A percentile compares a stretch with the other conserved stretches of the same genome.
Conservation (phyloP, 2,797 vertebrate genomes). For the Arnoldichthys spilopterus region DNA sequence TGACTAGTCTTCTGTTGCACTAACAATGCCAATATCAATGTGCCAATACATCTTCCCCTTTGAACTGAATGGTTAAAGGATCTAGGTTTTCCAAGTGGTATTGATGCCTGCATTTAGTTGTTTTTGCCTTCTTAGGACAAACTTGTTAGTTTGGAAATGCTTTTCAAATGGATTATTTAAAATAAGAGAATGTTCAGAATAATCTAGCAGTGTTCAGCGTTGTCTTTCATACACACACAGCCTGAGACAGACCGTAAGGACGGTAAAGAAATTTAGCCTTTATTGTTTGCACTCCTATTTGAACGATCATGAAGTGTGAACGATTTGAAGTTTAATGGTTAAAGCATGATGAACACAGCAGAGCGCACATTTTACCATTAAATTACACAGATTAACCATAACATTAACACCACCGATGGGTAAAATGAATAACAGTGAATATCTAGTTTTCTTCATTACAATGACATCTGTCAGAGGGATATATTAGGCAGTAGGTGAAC, state of each 20-base stretch:
- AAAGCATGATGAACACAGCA: no score
- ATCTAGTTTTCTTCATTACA: no score
- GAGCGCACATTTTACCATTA: no score
- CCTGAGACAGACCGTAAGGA: background rate
- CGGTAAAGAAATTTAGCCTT: background rate
- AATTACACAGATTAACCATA: no score
- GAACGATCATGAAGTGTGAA: no score
- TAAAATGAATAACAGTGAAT: no score
- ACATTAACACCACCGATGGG: no score
- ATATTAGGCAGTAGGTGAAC: no score
- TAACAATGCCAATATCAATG: conserved; percentile 10
- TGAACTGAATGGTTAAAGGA: conserved; percentile 4
- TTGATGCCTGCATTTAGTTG: conserved; percentile 36
- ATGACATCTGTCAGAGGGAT: no score
- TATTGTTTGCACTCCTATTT: no score
- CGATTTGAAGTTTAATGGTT: no score
- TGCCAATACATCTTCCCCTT: conserved; percentile 14
- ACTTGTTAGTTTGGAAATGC: conserved; percentile 17
- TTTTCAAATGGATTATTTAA: conserved; percentile 35
- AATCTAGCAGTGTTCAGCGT: background rate
- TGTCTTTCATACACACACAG: background rate
- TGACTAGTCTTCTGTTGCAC: conserved; percentile 4
- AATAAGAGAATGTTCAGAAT: conserved; percentile 42
- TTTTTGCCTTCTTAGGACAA: conserved; percentile 28
- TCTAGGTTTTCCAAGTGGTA: conserved; percentile 13